Conservation (phyloP, 2,797 vertebrate genomes). For the Acridotheres tristis region DNA sequence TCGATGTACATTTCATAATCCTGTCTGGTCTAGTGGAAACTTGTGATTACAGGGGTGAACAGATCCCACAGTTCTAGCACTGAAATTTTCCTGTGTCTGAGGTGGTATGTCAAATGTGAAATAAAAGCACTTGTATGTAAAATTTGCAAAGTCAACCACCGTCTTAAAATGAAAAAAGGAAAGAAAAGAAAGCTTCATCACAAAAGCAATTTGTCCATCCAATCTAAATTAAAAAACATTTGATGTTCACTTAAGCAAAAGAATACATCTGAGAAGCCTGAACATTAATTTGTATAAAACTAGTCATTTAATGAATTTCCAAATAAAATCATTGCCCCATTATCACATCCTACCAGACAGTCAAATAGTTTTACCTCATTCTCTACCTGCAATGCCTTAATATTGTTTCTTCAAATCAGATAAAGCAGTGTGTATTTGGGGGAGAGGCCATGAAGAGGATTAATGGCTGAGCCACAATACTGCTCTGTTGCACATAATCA, state of each 20-base stretch:
- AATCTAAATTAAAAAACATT: background rate
- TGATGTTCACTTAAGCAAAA: background rate
- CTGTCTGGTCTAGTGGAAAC: background rate
- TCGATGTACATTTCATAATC: background rate
- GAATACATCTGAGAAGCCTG: background rate
- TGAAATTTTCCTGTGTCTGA: background rate
- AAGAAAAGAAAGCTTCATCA: background rate
- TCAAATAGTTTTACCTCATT: background rate
- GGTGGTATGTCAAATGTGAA: background rate
- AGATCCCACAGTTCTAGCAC: background rate
- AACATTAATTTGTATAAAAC: background rate
- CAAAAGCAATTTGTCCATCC: background rate
- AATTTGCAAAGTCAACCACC: background rate
- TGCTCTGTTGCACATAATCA: background rate
- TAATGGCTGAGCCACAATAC: background rate
- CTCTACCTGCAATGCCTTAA: background rate
- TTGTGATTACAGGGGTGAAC: background rate
- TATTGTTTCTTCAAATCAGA: background rate
- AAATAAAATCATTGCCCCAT: background rate
- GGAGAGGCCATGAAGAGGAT: accelerated
- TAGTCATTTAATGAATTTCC: background rate
- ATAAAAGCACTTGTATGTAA: background rate
- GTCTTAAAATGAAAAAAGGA: background rate
- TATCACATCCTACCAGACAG: background rate
- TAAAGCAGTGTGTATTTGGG: background rate